A percentile compares a stretch with the other conserved stretches of the same genome.
phyloP scores from a whole-genome alignment of 2,113 vertebrate genomes.

The Antechinus flavipes region DNA sequence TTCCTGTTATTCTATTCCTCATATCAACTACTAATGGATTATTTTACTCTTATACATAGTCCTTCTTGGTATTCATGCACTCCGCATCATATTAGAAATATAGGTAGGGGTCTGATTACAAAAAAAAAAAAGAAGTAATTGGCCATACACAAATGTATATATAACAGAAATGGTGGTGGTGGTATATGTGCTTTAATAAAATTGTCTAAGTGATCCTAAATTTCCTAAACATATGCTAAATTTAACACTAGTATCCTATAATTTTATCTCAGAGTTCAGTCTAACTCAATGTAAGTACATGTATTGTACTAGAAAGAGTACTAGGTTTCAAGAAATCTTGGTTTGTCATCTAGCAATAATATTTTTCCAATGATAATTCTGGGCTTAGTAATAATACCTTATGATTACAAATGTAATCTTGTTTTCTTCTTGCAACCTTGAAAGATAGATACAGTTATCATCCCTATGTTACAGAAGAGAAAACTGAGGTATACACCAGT shows the following conservation, averaged over 20 bases:
- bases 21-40: background rate
- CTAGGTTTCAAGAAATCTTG: background rate
- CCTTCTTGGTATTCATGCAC: background rate
- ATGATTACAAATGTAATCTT: background rate
- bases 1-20: too few relatives aligned
- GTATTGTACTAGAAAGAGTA: background rate
- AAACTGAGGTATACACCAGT: background rate
- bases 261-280: background rate
- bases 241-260: background rate
- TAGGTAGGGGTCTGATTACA: background rate
- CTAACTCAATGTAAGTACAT: background rate
- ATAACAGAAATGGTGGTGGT: background rate
- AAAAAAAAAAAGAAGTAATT: background rate
- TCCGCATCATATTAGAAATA: background rate
- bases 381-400: background rate
- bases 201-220: background rate
- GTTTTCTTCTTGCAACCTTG: background rate
- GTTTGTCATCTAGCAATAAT: background rate
- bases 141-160: background rate
- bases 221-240: background rate
- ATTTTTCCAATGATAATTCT: background rate
- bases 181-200: background rate
- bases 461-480: background rate
- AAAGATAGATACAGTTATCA: background rate
- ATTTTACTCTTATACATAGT: background rate